Evolutionary conservation across 2,888 invertebrate genomes (phyloP).

Genomic region (Megaustenia siamemsis): DNA sequence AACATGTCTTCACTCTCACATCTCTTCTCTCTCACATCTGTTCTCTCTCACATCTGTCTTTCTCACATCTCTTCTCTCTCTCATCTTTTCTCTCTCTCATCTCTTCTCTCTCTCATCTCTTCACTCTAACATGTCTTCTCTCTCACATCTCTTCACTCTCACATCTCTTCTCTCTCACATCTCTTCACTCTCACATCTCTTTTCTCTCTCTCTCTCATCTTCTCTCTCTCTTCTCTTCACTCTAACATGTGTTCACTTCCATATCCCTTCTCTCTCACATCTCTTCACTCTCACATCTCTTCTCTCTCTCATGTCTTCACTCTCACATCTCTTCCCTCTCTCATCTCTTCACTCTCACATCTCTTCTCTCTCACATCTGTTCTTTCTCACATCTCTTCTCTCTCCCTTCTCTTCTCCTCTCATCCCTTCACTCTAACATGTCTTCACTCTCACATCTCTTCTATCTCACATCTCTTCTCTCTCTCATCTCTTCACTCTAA

Average conservation of each 20-base stretch:
- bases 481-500: neutral
- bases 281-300: too few species aligned
- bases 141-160: neutral
- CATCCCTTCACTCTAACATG: neutral
- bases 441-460: neutral
- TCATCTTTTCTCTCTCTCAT: neutral
- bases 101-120: neutral
- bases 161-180: neutral
- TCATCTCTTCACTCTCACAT: neutral
- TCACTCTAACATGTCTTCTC: neutral
- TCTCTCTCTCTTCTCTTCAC: neutral
- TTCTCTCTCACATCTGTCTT: neutral
- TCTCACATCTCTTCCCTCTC: too few species aligned
- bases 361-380: neutral
- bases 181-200: neutral
- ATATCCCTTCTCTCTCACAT: too few species aligned
- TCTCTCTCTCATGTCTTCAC: too few species aligned
- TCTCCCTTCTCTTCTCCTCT: neutral
- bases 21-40: neutral
- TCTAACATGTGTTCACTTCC: too few species aligned
- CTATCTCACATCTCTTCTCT: neutral
- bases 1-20: neutral
- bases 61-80: neutral
- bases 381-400: neutral
- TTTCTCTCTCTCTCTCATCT: neutral